Percentiles rank a stretch among this genome's conserved stretches.
Evolutionary conservation across 92 coral and sea anemone species (phyloP).

Genomic region (Isaurus tuberculatus): DNA sequence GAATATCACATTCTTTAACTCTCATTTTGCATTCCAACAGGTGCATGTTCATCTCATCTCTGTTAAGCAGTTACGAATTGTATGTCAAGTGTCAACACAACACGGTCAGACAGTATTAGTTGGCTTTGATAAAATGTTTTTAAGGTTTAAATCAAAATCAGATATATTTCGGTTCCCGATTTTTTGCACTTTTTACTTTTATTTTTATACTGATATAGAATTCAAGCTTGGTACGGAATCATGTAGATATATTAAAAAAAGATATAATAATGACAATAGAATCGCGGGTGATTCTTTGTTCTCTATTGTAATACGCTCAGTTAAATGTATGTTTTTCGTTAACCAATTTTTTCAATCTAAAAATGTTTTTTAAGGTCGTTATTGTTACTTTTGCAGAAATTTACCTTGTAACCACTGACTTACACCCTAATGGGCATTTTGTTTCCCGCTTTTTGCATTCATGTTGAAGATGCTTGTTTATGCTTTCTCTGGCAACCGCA

Average conservation of each 20-base stretch:
- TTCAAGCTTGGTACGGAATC: not conserved
- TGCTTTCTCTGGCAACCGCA: not conserved
- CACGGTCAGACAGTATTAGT: not conserved
- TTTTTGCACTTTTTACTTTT: not conserved
- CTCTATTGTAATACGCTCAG: not conserved
- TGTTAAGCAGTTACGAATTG: conserved; percentile 6
- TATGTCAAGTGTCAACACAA: not conserved
- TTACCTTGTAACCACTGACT: conserved; percentile 14
- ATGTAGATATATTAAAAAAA: not conserved
- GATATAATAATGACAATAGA: not conserved
- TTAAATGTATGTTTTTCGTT: too few species aligned
- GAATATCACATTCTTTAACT: not conserved
- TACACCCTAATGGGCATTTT: conserved; percentile 33
- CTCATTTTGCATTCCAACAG: not conserved
- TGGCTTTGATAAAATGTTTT: not conserved
- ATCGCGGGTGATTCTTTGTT: not conserved
- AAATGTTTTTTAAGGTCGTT: too few species aligned
- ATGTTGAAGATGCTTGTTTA: not conserved
- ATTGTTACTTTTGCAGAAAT: not conserved
- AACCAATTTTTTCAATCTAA: not conserved
- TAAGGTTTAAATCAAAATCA: not conserved
- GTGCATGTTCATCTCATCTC: conserved; percentile 45
- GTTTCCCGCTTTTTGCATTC: conserved; percentile 16
- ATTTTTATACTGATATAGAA: not conserved
- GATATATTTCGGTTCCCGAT: not conserved